Evolutionary conservation across 2,113 vertebrate species (phyloP).

Genomic region (Atractosteus spatula): DNA sequence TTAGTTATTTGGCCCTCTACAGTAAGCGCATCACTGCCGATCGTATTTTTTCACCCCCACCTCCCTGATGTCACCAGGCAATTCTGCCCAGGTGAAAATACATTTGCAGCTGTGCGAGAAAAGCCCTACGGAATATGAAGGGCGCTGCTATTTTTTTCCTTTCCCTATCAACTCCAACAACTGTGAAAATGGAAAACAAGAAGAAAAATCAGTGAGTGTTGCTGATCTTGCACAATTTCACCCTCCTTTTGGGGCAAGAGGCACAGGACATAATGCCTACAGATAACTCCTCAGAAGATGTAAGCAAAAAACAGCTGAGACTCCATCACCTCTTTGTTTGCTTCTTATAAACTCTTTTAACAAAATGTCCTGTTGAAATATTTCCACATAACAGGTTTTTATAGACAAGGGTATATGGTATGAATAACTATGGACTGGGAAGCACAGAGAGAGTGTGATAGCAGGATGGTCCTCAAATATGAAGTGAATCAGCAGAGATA

Average conservation of each 20-base stretch:
- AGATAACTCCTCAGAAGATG: too few species aligned
- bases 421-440: too few species aligned
- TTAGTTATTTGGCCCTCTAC: too few species aligned
- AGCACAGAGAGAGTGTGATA: too few species aligned
- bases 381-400: too few species aligned
- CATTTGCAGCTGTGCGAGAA: constrained; percentile 19
- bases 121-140: constrained; percentile 3
- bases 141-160: constrained; percentile 19
- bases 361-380: too few species aligned
- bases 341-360: too few species aligned
- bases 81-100: constrained; percentile 17
- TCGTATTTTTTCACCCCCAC: not conserved
- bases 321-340: too few species aligned
- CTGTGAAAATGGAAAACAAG: constrained; percentile 7
- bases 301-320: too few species aligned
- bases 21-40: not conserved
- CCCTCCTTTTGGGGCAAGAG: not conserved
- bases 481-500: too few species aligned
- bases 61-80: constrained; percentile 7
- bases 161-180: constrained; percentile 2
- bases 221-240: not conserved
- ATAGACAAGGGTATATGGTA: too few species aligned
- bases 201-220: not conserved
- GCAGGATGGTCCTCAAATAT: too few species aligned
- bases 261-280: not conserved